Percentiles rank a stretch among this genome's conserved stretches.
Conservation (phyloP, 1,140 invertebrate species). For the Galleria mellonella region DNA sequence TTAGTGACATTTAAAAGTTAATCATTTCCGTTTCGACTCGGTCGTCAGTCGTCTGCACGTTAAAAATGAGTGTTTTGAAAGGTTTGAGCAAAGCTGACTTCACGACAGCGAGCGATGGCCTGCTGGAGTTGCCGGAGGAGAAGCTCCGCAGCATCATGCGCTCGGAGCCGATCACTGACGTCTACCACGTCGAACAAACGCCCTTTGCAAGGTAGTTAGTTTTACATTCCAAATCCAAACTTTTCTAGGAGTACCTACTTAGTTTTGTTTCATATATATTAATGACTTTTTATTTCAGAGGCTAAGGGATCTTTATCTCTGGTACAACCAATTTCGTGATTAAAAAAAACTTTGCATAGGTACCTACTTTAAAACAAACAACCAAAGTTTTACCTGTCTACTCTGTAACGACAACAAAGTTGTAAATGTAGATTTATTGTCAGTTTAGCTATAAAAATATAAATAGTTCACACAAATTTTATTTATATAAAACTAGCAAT, state of each 20-base stretch:
- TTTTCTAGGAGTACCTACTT: too few species aligned
- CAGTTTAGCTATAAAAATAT: too few species aligned
- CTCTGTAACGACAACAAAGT: too few species aligned
- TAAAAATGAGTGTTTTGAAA: slow-evolving; percentile 72
- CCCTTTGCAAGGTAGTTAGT: slow-evolving; percentile 84
- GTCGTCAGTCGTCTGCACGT: slow-evolving; percentile 66
- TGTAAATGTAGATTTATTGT: too few species aligned
- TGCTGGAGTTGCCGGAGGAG: slow-evolving; percentile 77
- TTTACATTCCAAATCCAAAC: too few species aligned
- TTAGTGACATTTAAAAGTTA: slow-evolving; percentile 56
- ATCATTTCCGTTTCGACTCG: slow-evolving; percentile 40
- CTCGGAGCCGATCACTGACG: slow-evolving; percentile 77
- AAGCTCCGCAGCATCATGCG: slow-evolving; percentile 76
- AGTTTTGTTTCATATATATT: slow-evolving; percentile 20
- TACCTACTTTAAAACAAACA: too few species aligned
- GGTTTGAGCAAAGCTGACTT: slow-evolving; percentile 65
- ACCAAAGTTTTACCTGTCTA: too few species aligned
- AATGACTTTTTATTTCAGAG: slow-evolving; percentile 4
- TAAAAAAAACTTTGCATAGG: too few species aligned
- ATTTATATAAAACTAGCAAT: too few species aligned
- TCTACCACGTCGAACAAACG: slow-evolving; percentile 81
- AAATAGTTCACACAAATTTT: too few species aligned
- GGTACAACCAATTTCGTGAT: too few species aligned
- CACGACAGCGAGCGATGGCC: slow-evolving; percentile 76
- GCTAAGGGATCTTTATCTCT: too few species aligned